Conservation (phyloP, 2,797 vertebrate genomes). For the Moxostoma hubbsi region DNA sequence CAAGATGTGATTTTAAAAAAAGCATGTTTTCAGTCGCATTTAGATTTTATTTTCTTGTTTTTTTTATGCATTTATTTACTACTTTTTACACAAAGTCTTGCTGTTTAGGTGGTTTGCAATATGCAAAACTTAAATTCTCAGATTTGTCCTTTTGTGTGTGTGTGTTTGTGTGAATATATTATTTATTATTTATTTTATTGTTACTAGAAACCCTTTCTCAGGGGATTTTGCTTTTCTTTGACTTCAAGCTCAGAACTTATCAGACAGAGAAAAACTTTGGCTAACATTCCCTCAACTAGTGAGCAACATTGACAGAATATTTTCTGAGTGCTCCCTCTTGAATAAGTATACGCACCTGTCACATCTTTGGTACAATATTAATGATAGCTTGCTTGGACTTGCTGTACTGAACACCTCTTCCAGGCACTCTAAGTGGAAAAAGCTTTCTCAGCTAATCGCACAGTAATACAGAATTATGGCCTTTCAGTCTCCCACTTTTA, state of each 20-base stretch:
- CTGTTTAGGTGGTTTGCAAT: neutral
- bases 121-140: neutral
- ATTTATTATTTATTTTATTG: neutral
- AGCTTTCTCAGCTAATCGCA: constrained; percentile 56
- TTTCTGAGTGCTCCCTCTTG: constrained; percentile 54
- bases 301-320: constrained; percentile 47
- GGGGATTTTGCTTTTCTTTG: neutral
- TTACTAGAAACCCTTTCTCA: neutral
- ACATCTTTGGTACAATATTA: constrained; percentile 70
- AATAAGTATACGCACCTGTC: constrained; percentile 76
- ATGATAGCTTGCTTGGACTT: constrained; percentile 54
- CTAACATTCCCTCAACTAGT: constrained; percentile 32
- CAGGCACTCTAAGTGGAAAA: constrained; percentile 49
- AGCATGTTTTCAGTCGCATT: neutral
- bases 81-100: constrained; percentile 1
- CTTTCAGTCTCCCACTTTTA: constrained; percentile 37
- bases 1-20: neutral
- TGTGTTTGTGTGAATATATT: neutral
- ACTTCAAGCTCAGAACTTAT: constrained; percentile 10
- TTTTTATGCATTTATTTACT: neutral
- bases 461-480: constrained; percentile 45
- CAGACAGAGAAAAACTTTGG: constrained; percentile 14
- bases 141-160: neutral
- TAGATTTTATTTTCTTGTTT: neutral
- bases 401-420: constrained; percentile 46